Evolutionary conservation across 2,888 invertebrate genomes (phyloP), one percentile per base, ranked within the genome.

Genomic region (Megalurothrips usitatus): DNA sequence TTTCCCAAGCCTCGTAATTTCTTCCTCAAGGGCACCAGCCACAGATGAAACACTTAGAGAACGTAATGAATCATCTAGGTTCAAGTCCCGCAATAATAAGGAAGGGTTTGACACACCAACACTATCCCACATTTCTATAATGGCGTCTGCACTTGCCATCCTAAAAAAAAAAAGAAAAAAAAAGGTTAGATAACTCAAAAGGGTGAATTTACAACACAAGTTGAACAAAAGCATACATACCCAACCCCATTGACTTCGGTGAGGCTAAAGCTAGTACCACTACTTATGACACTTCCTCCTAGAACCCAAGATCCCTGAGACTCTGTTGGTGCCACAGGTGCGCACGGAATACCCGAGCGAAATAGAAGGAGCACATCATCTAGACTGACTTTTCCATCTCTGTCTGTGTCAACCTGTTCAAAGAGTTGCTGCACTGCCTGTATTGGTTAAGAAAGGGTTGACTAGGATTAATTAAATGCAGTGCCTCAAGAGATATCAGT

Each of bases 71-170:
- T 89, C 87, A 19, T 89, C 87, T 85, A 94, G 92, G 8, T 94
- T 94, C 52, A 94, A 88, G 83, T 92, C 92, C 58, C 90, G 88
- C 26, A 95, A 87, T 81, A 95, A 87, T 1, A 89, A 89, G 80
- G 91, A 90, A 26, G 94, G 91, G 79, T 92, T 90, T 79, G 89
- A 88, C 81, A 94, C 91, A 79, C 92, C 92, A 12, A 92, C 91
- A 81, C 90, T 88, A 86, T 93, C 93, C 93, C 94, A 94, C 85
- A 93, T 90, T 84, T 94, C 93, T 75, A 92, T 88, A 78, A 94
- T 89, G 26, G 89, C 87, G 81, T 92, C 91, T 26, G 88, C 87
- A 75, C 82, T 83, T 26, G 83, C 82, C 78, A 83, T 82, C 80
- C 84, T 84, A 26, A 19, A 49, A 79, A 1, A 58, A 63, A 63